Evolutionary conservation across 2,888 invertebrate species (phyloP).

Genomic region (Thymelicus sylvestris): DNA sequence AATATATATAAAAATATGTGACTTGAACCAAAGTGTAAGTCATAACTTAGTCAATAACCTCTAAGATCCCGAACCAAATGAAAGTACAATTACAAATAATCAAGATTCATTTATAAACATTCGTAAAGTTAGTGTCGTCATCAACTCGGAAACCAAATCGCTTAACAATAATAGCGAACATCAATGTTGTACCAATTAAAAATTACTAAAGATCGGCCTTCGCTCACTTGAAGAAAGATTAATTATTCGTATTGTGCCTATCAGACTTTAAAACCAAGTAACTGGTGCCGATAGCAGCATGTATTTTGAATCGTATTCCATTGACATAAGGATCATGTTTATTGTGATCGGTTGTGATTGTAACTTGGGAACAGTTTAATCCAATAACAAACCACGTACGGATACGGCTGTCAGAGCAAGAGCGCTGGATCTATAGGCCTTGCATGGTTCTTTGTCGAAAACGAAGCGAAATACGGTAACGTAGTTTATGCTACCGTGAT

Average conservation of each 20-base stretch:
- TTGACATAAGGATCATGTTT: slow-evolving; percentile 41
- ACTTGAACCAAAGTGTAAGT: background rate
- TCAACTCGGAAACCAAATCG: slow-evolving; percentile 9
- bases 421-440: slow-evolving; percentile 35
- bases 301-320: slow-evolving; percentile 21
- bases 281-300: background rate
- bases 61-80: no score
- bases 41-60: no score
- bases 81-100: background rate
- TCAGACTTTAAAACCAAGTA: slow-evolving; percentile 41
- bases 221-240: slow-evolving; percentile 61
- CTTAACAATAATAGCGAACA: slow-evolving; percentile 17
- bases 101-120: slow-evolving; percentile 19
- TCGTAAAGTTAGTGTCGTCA: slow-evolving; percentile 5
- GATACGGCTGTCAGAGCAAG: slow-evolving; percentile 52
- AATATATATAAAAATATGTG: no score
- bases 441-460: slow-evolving; percentile 8
- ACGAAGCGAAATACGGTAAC: background rate
- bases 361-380: slow-evolving; percentile 48
- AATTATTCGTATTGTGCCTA: slow-evolving; percentile 70
- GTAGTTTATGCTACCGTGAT: no score
- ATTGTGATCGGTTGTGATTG: slow-evolving; percentile 39
- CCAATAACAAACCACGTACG: slow-evolving; percentile 53
- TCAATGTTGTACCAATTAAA: slow-evolving; percentile 61
- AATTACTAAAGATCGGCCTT: slow-evolving; percentile 63